phyloP scores from a whole-genome alignment of 1,140 invertebrate species.

The Bombus balteatus region DNA sequence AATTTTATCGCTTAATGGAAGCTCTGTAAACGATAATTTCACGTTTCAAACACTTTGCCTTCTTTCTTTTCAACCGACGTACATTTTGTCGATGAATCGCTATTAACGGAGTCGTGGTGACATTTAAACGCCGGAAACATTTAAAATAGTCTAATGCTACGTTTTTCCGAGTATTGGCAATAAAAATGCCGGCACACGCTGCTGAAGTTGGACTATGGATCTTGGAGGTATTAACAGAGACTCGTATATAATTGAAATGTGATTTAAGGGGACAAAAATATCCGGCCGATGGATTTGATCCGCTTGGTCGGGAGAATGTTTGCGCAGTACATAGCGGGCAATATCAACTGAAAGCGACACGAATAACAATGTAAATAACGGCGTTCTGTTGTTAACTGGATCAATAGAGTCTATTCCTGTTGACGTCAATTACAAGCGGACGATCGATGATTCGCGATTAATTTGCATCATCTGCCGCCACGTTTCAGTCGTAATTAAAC shows the following conservation, averaged over 20 bases:
- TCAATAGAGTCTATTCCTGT: not conserved
- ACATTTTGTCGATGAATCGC: not conserved
- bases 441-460: conserved; percentile 35
- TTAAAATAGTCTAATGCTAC: too few relatives aligned
- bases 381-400: not conserved
- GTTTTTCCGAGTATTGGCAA: too few relatives aligned
- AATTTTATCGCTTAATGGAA: not conserved
- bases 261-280: not conserved
- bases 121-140: too few relatives aligned
- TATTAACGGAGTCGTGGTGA: too few relatives aligned
- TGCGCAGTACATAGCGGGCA: not conserved
- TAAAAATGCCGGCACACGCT: too few relatives aligned
- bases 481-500: conserved; percentile 22
- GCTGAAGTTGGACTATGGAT: not conserved
- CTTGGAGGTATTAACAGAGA: not conserved
- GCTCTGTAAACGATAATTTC: not conserved
- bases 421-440: conserved; percentile 19
- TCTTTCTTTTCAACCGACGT: not conserved
- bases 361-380: conserved; percentile 13
- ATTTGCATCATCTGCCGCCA: conserved; percentile 26
- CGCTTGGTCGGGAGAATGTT: not conserved
- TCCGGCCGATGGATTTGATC: not conserved
- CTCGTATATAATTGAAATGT: not conserved
- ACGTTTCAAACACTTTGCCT: not conserved
- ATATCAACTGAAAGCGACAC: conserved; percentile 10